A percentile compares a stretch with the other conserved stretches of the same genome.
Evolutionary conservation across 1,140 invertebrate species (phyloP).

Genomic region (Teleopsis dalmanni): DNA sequence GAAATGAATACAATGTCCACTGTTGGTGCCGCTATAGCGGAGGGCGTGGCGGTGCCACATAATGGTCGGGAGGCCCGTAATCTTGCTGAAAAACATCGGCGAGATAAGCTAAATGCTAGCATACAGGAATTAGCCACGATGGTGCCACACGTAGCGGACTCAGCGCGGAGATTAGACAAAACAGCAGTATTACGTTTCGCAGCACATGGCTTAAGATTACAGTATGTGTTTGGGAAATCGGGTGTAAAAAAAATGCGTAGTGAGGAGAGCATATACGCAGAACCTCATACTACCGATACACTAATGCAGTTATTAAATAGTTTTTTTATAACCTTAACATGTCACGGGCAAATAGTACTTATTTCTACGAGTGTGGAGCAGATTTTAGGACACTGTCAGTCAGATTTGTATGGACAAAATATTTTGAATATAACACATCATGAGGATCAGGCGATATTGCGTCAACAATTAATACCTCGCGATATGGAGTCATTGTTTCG

Average conservation of each 20-base stretch:
- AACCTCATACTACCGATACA: conserved; percentile 32
- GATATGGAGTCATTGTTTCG: conserved; percentile 42
- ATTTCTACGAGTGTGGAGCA: conserved; percentile 76
- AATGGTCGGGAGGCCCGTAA: conserved; percentile 68
- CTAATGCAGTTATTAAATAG: conserved; percentile 51
- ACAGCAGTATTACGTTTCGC: conserved; percentile 80
- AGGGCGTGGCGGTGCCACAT: conserved; percentile 1
- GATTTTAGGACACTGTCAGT: conserved; percentile 75
- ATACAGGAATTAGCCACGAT: conserved; percentile 73
- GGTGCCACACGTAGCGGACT: conserved; percentile 72
- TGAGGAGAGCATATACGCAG: not conserved
- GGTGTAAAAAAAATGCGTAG: conserved; percentile 10
- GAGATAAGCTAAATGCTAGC: conserved; percentile 81
- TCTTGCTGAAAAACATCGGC: conserved; percentile 77
- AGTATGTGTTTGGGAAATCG: conserved; percentile 40
- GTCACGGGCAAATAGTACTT: conserved; percentile 76
- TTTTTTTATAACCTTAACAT: conserved; percentile 72
- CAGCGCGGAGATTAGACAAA: conserved; percentile 77
- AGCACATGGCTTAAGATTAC: conserved; percentile 60
- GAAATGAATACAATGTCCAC: no score
- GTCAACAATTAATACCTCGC: conserved; percentile 55
- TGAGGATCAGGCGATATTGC: conserved; percentile 65
- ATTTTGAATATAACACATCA: conserved; percentile 68
- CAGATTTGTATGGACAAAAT: conserved; percentile 77
- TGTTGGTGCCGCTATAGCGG: no score